These are phyloP conservation scores for Acanthopleura granulata DNA, from an alignment of 2,888 invertebrate species.

Conservation along the genomic window DNA sequence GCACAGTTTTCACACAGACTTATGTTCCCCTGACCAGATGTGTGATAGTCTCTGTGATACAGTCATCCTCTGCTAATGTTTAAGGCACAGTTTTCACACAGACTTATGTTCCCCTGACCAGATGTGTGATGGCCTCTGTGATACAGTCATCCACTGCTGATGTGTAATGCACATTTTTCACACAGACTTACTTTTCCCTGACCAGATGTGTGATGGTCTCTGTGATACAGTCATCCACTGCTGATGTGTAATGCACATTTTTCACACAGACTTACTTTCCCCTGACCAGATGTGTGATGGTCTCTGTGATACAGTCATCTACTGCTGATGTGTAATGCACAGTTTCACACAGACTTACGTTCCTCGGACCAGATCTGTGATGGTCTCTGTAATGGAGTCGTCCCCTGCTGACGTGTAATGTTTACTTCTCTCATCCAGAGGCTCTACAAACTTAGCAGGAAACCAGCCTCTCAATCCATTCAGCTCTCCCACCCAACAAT, in stretches of 20 bases:
- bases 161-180: neutral
- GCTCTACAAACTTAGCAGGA: slow-evolving; percentile 95
- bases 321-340: slow-evolving; percentile 73
- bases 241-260: neutral
- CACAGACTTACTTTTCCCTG: slow-evolving; percentile 82
- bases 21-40: slow-evolving; percentile 86
- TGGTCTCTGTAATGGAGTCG: slow-evolving; percentile 95
- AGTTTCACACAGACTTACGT: too few species aligned
- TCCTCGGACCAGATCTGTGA: slow-evolving; percentile 96
- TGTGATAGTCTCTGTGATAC: too few species aligned
- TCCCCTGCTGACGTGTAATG: slow-evolving; percentile 80
- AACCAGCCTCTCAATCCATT: slow-evolving; percentile 95
- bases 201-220: too few species aligned
- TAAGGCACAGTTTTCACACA: too few species aligned
- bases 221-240: too few species aligned
- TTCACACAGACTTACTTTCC: slow-evolving; percentile 80
- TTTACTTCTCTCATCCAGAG: slow-evolving; percentile 94
- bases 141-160: too few species aligned
- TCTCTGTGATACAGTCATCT: too few species aligned
- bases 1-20: too few species aligned
- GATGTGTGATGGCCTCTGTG: too few species aligned
- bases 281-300: too few species aligned
- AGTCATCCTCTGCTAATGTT: too few species aligned
- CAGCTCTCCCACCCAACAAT: slow-evolving; percentile 98
- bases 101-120: slow-evolving; percentile 82